Percentiles rank a stretch among this genome's conserved stretches.
These are phyloP conservation scores for Petrocephalus microphthalmus DNA, from an alignment of 2,113 vertebrate genomes.

Conservation along the genomic window DNA sequence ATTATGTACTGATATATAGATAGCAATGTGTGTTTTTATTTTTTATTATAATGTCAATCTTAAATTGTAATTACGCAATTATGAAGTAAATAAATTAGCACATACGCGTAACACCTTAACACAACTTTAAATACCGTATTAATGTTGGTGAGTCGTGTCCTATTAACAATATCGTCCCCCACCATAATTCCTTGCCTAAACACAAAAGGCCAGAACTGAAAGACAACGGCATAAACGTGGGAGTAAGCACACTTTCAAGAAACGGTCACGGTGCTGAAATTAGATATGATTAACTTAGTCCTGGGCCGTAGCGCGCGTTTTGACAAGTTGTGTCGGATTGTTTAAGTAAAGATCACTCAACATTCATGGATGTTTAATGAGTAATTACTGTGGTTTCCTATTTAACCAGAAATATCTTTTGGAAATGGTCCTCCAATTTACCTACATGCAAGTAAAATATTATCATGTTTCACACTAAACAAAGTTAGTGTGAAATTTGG, in stretches of 20 bases:
- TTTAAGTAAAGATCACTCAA: slow-evolving; percentile 8
- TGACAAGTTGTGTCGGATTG: background rate
- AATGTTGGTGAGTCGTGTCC: background rate
- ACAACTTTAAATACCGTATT: background rate
- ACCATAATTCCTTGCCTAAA: background rate
- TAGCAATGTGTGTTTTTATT: background rate
- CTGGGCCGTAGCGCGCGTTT: background rate
- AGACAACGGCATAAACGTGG: background rate
- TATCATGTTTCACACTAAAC: background rate
- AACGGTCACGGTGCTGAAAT: background rate
- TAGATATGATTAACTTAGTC: background rate
- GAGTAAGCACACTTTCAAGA: background rate
- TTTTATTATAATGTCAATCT: background rate
- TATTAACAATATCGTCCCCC: background rate
- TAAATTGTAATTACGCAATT: background rate
- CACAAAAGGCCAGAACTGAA: background rate
- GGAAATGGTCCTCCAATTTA: background rate
- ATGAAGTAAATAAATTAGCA: background rate
- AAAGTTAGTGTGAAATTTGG: background rate
- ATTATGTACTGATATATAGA: background rate
- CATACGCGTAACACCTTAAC: background rate
- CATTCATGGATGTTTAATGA: background rate
- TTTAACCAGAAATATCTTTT: background rate
- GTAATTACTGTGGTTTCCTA: background rate
- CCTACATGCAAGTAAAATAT: slow-evolving; percentile 1